Evolutionary conservation across 2,113 vertebrate genomes (phyloP).

Genomic region (Dipodomys stephensi): DNA sequence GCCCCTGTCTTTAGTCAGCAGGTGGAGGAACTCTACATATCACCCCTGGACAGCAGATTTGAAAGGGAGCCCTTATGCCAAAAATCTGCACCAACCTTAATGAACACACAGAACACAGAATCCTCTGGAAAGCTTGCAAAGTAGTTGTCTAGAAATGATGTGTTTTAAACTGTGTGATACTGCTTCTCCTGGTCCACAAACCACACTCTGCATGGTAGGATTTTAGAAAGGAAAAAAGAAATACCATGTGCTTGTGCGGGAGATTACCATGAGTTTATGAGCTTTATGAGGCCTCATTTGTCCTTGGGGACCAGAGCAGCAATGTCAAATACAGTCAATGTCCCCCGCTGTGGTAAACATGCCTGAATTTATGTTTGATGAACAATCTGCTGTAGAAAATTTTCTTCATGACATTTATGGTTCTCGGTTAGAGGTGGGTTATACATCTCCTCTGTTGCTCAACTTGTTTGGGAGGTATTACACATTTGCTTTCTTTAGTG

Average conservation of each 20-base stretch:
- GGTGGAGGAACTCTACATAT: background rate
- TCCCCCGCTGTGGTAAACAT: slow-evolving; percentile 11
- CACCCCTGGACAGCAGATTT: background rate
- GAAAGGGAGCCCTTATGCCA: background rate
- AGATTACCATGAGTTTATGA: background rate
- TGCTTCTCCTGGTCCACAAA: slow-evolving; percentile 13
- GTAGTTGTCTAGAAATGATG: background rate
- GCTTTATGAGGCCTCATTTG: background rate
- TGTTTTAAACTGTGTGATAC: background rate
- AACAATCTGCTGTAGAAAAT: slow-evolving; percentile 3
- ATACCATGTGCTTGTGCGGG: slow-evolving; percentile 23
- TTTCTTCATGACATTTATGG: slow-evolving; percentile 18
- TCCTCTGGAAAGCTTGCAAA: slow-evolving; percentile 7
- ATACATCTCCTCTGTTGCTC: background rate
- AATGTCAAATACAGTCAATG: slow-evolving; percentile 6
- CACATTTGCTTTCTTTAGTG: background rate
- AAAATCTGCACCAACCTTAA: background rate
- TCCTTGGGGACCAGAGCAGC: background rate
- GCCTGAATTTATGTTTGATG: slow-evolving; percentile 14
- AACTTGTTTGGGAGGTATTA: background rate
- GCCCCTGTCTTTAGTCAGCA: slow-evolving; percentile 66
- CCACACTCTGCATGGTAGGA: slow-evolving; percentile 51
- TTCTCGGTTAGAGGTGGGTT: background rate
- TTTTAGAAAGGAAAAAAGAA: slow-evolving; percentile 75
- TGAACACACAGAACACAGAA: background rate